Percentiles rank a stretch among this genome's conserved stretches.
Conservation (phyloP, 2,797 vertebrate species). For the Nasua narica region DNA sequence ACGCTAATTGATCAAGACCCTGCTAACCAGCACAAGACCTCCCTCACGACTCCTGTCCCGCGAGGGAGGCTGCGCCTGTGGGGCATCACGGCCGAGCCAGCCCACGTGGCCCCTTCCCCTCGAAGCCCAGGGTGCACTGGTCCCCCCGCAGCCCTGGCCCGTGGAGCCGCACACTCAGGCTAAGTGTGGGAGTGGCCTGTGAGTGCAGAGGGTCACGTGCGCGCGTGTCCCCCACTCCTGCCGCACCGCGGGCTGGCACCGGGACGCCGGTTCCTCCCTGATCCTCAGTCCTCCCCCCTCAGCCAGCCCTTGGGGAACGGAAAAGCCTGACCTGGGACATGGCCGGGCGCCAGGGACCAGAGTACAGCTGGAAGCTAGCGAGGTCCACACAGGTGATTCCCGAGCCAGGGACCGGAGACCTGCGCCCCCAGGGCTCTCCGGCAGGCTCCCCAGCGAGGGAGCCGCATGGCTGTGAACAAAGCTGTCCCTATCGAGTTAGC, state of each 20-base stretch:
- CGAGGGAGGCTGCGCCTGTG: background rate
- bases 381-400: background rate
- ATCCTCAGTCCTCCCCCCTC: background rate
- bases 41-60: background rate
- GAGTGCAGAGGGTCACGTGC: background rate
- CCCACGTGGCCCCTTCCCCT: background rate
- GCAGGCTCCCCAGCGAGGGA: background rate
- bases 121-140: background rate
- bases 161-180: background rate
- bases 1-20: slow-evolving; percentile 80
- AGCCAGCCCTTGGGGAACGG: background rate
- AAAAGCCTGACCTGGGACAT: background rate
- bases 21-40: slow-evolving; percentile 66
- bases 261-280: too few relatives aligned
- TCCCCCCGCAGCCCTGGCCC: background rate
- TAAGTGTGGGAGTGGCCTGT: background rate
- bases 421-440: background rate
- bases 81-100: background rate
- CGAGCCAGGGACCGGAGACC: background rate
- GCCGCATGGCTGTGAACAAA: background rate
- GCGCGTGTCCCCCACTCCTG: background rate
- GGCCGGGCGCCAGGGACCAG: background rate
- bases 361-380: background rate
- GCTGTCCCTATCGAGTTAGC: background rate
- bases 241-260: too few relatives aligned